These are phyloP conservation scores for Dinoponera quadriceps DNA, from an alignment of 1,140 invertebrate genomes.

Conservation along the genomic window DNA sequence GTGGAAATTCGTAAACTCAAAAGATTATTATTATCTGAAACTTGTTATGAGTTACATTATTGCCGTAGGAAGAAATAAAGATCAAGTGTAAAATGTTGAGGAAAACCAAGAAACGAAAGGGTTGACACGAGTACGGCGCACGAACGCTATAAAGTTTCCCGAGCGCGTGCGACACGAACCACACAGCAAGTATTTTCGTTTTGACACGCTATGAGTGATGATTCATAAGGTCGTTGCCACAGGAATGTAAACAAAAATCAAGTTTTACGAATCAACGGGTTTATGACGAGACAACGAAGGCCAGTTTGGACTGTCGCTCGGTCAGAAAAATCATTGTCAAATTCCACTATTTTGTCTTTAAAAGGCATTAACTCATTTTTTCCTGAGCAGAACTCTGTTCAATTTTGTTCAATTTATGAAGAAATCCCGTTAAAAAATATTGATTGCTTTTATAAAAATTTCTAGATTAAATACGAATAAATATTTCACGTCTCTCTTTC, in stretches of 20 bases:
- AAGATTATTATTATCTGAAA: too few relatives aligned
- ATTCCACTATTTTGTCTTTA: constrained; percentile 42
- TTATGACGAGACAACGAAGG: constrained; percentile 75
- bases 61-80: background rate
- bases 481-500: too few relatives aligned
- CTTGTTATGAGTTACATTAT: too few relatives aligned
- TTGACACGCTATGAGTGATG: constrained; percentile 52
- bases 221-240: constrained; percentile 73
- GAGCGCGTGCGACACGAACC: too few relatives aligned
- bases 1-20: too few relatives aligned
- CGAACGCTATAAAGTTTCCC: too few relatives aligned
- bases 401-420: too few relatives aligned
- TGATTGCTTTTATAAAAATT: too few relatives aligned
- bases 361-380: background rate
- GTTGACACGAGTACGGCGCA: too few relatives aligned
- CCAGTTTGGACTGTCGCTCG: constrained; percentile 77
- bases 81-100: background rate
- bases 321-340: constrained; percentile 73
- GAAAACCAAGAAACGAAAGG: background rate
- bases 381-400: too few relatives aligned
- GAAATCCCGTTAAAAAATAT: too few relatives aligned
- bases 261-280: constrained; percentile 78
- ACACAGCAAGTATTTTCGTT: constrained; percentile 24
- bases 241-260: constrained; percentile 63
- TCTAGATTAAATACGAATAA: too few relatives aligned